These are phyloP conservation scores for Scolanthus callimorphus DNA, from an alignment of 92 coral and sea anemone species.

Conservation along the genomic window DNA sequence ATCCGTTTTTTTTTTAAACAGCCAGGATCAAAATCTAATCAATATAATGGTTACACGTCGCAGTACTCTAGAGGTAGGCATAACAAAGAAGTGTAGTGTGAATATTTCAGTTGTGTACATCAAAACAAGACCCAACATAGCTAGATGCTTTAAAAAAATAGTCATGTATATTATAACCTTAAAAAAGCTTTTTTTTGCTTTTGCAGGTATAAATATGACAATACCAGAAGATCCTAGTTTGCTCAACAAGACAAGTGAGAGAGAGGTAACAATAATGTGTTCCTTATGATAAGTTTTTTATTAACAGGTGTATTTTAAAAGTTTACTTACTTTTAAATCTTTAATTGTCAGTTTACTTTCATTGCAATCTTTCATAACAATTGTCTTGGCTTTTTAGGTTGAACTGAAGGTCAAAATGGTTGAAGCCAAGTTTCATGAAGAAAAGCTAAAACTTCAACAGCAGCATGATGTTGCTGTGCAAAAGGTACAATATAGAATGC, in stretches of 20 bases:
- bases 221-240: constrained; percentile 64
- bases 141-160: no score
- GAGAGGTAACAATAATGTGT: constrained; percentile 90
- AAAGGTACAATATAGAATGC: no score
- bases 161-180: no score
- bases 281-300: no score
- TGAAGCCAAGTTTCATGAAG: constrained; percentile 96
- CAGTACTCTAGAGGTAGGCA: constrained; percentile 32
- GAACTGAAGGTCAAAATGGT: constrained; percentile 89
- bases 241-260: constrained; percentile 54
- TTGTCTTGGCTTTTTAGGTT: constrained; percentile 59
- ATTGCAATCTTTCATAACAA: no score
- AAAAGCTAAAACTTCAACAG: constrained; percentile 93
- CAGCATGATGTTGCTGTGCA: constrained; percentile 97
- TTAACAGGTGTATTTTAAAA: no score
- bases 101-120: no score
- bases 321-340: no score
- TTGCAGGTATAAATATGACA: constrained; percentile 8
- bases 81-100: no score
- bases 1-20: constrained; percentile 6
- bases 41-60: constrained; percentile 49
- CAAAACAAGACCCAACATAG: no score
- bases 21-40: constrained; percentile 69
- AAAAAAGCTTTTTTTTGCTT: no score
- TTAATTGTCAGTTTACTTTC: no score